Evolutionary conservation across 2,797 vertebrate genomes (phyloP), one percentile per base, ranked within the genome.

Genomic region (Phylloscopus collybita): DNA sequence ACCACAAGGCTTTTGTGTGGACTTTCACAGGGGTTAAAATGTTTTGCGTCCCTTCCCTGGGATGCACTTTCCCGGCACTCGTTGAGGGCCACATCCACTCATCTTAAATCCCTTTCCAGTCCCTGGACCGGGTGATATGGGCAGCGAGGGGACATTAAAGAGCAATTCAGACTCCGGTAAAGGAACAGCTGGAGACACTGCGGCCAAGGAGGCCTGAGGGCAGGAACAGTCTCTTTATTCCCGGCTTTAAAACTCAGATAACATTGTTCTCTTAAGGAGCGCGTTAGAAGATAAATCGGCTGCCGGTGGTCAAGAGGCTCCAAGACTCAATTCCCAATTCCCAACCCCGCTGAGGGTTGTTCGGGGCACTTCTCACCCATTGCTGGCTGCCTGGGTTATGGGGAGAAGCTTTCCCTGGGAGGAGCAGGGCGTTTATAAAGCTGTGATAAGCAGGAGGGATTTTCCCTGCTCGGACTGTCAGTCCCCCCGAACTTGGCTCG

Each of bases 1-100:
- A 30, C 51, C 5, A 2, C 25, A 1, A 25, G 50, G 45, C 20
- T 53, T 74, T 25, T 7, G 34, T 4, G 18, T 15, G 30, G 19
- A 19, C 1, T 50, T 70, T 8, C 12, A 29, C 16, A 9, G 17
- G 14, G 16, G 20, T 26, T 60, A 15, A 13, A 32, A 62, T 13
- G 49, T 9, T 70, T 57, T 38, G 10, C 14, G 61, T 13, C 74
- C 59, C 10, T 66, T 16, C 17, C n/a, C 36, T 4, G 34, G 44
- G 67, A 30, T 4, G 30, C 17, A 1, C 16, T 59, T 25, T 5
- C 4, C 21, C 19, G 51, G 29, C 70, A 34, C 5, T 25, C 2
- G 0, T 66, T 38, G 23, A 53, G 40, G 47, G n/a, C 20, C 21
- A 0, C 0, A 2, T n/a, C 65, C 6, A 44, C 3, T 5, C 38